These are phyloP conservation scores for Chrysodeixis includens DNA, from an alignment of 2,888 invertebrate species.

Conservation along the genomic window DNA sequence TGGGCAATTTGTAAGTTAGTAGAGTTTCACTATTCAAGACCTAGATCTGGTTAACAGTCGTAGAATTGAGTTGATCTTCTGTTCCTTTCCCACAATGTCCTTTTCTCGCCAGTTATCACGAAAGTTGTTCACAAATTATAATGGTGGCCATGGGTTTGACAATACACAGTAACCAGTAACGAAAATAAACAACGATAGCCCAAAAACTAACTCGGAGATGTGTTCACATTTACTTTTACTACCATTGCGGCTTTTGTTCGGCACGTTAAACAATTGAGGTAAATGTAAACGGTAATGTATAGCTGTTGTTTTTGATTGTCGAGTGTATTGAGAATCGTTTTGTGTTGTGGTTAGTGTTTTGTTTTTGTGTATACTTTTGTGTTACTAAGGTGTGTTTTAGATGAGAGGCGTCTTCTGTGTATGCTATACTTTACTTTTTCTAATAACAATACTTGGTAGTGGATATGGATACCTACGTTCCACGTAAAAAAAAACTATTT, in stretches of 20 bases:
- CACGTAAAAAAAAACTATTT: no score
- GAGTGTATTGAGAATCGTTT: not conserved
- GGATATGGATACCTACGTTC: no score
- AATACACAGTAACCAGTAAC: conserved; percentile 12
- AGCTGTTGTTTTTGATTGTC: not conserved
- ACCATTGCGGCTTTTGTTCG: not conserved
- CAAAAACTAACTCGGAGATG: not conserved
- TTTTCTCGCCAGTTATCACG: conserved; percentile 21
- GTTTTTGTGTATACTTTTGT: not conserved
- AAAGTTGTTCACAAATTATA: conserved; percentile 51
- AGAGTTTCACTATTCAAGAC: no score
- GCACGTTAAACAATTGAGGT: not conserved
- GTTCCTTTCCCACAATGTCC: conserved; percentile 3
- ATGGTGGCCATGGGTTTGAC: conserved; percentile 30
- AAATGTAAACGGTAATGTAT: not conserved
- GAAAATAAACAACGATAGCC: conserved; percentile 3
- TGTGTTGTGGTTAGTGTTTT: not conserved
- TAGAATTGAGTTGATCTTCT: conserved; percentile 18
- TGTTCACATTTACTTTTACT: not conserved
- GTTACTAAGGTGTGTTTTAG: not conserved
- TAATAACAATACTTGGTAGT: no score
- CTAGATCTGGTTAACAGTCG: no score
- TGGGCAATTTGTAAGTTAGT: no score
- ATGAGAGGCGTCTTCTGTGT: not conserved
- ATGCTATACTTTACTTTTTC: no score